Conservation (phyloP, 2,113 vertebrate genomes). For the Benitochromis conjunctus region DNA sequence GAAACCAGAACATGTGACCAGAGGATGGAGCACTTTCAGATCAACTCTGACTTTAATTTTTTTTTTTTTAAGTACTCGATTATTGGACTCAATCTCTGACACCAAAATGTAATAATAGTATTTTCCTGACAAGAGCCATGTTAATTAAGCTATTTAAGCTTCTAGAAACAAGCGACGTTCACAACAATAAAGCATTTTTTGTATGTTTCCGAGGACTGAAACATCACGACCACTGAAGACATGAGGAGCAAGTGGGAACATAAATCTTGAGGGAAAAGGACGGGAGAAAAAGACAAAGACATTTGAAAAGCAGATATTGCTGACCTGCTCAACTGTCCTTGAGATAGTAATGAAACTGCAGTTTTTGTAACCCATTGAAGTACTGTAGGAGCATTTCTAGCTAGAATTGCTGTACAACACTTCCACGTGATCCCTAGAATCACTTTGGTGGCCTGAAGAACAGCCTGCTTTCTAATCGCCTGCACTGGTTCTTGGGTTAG, state of each 20-base stretch:
- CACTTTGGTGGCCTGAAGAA: constrained; percentile 4
- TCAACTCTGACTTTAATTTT: background rate
- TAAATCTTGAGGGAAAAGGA: background rate
- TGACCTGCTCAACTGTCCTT: background rate
- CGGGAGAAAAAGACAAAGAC: background rate
- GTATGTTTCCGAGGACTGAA: constrained; percentile 27
- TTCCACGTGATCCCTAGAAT: background rate
- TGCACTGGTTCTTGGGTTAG: background rate
- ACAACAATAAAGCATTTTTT: background rate
- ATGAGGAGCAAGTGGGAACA: background rate
- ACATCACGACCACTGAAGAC: background rate
- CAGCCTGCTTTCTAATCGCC: background rate
- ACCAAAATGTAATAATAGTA: constrained; percentile 7
- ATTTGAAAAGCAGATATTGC: background rate
- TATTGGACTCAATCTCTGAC: background rate
- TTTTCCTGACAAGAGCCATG: constrained; percentile 19
- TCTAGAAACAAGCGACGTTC: background rate
- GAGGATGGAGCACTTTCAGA: background rate
- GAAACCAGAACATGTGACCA: background rate
- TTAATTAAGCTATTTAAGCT: background rate
- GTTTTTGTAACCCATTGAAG: background rate
- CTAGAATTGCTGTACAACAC: background rate
- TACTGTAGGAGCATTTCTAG: constrained; percentile 1
- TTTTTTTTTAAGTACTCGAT: background rate
- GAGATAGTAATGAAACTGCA: background rate